A percentile compares a stretch with the other conserved stretches of the same genome.
These are phyloP conservation scores for Mechanitis mazaeus DNA, from an alignment of 2,888 invertebrate species.

Conservation along the genomic window DNA sequence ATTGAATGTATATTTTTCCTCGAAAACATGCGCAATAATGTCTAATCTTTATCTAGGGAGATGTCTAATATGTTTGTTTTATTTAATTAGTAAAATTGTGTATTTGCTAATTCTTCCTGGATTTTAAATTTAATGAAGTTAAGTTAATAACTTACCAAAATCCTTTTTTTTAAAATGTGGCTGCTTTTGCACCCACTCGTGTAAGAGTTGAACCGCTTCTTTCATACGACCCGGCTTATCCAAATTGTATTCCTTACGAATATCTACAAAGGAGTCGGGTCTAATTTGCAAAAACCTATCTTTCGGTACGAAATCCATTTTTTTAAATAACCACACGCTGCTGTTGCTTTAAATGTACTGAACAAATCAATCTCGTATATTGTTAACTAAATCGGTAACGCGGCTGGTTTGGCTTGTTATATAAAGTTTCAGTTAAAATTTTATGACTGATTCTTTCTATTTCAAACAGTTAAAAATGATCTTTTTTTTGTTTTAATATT, in stretches of 20 bases:
- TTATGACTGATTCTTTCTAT: too few species aligned
- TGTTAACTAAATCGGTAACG: neutral
- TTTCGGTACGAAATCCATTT: constrained; percentile 21
- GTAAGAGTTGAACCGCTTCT: constrained; percentile 40
- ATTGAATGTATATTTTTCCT: too few species aligned
- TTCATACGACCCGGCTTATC: constrained; percentile 35
- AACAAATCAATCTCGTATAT: neutral
- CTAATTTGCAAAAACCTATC: constrained; percentile 30
- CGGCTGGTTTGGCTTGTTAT: neutral
- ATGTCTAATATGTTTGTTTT: neutral
- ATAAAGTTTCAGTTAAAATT: too few species aligned
- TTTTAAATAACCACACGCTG: constrained; percentile 13
- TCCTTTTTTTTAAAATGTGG: constrained; percentile 41
- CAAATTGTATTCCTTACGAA: constrained; percentile 38
- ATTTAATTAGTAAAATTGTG: constrained; percentile 1
- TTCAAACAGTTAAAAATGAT: too few species aligned
- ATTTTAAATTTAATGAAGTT: neutral
- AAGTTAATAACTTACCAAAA: constrained; percentile 37
- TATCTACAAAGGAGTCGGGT: constrained; percentile 29
- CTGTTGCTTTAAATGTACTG: constrained; percentile 14
- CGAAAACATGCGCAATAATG: too few species aligned
- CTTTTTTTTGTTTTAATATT: too few species aligned
- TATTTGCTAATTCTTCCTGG: too few species aligned
- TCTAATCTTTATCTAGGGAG: too few species aligned
- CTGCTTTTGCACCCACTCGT: constrained; percentile 46